Evolutionary conservation across 2,888 invertebrate species (phyloP).

Genomic region (Geotrupes spiniger): DNA sequence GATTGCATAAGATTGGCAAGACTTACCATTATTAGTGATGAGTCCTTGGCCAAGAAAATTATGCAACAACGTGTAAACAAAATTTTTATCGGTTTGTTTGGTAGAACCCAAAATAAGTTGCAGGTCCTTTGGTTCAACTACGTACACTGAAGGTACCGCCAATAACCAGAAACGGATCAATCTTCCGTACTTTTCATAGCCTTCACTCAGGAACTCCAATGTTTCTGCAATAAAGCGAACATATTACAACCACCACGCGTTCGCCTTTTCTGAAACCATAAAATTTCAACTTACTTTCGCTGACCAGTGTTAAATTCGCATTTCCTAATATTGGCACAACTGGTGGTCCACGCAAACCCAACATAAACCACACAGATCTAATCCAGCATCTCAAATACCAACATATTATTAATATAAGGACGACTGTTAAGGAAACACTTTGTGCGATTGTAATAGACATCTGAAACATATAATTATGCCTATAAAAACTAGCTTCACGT

Average conservation of each 20-base stretch:
- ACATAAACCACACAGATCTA: constrained; percentile 10
- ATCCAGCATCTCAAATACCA: constrained; percentile 20
- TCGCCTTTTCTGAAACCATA: no score
- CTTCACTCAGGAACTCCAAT: background rate
- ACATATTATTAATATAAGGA: no score
- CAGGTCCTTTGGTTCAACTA: constrained; percentile 56
- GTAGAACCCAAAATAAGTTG: constrained; percentile 54
- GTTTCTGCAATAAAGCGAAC: no score
- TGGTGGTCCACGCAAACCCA: constrained; percentile 15
- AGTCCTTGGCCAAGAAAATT: constrained; percentile 61
- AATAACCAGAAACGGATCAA: constrained; percentile 56
- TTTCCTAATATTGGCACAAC: constrained; percentile 19
- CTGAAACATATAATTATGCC: no score
- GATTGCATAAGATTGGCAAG: no score
- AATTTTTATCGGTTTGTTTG: constrained; percentile 56
- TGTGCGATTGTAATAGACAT: no score
- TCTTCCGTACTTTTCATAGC: constrained; percentile 51
- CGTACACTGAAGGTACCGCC: constrained; percentile 54
- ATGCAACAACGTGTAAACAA: constrained; percentile 56
- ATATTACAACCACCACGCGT: no score
- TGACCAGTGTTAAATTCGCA: constrained; percentile 11
- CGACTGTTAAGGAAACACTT: no score
- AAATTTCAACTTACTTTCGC: constrained; percentile 16
- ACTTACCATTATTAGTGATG: constrained; percentile 55
- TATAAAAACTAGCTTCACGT: no score